A percentile compares a stretch with the other conserved stretches of the same genome.
These are phyloP conservation scores for Poeciliopsis prolifica DNA, from an alignment of 2,113 vertebrate genomes.

Conservation along the genomic window DNA sequence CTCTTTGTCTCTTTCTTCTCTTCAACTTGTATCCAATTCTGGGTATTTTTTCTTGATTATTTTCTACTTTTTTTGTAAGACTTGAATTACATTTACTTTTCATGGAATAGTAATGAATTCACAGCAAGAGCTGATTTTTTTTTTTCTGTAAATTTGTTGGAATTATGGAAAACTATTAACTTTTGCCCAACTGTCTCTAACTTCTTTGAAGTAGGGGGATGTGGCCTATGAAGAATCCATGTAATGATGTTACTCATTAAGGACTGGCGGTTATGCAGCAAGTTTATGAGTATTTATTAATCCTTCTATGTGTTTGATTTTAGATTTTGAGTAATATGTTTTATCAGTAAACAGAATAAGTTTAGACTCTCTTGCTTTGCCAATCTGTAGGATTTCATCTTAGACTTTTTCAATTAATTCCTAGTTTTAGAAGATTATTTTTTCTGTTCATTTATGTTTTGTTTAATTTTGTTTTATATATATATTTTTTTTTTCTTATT, in stretches of 20 bases:
- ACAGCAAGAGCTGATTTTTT: constrained; percentile 12
- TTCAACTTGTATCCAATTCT: constrained; percentile 77
- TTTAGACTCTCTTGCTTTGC: constrained; percentile 17
- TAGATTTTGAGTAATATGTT: background rate
- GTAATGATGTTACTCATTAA: constrained; percentile 68
- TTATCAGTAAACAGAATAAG: background rate
- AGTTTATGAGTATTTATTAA: constrained; percentile 35
- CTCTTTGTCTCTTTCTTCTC: constrained; percentile 77
- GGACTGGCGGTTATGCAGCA: constrained; percentile 63
- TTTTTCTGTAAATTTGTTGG: constrained; percentile 49
- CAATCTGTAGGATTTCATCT: constrained; percentile 9
- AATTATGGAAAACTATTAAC: constrained; percentile 65
- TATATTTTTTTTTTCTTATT: background rate
- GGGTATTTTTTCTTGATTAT: constrained; percentile 53
- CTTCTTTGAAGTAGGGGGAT: constrained; percentile 67
- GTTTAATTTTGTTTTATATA: no score
- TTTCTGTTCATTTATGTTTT: constrained; percentile 1
- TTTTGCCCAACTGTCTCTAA: constrained; percentile 68
- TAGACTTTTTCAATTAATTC: background rate
- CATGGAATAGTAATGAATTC: constrained; percentile 38
- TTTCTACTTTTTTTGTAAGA: background rate
- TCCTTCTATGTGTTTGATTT: constrained; percentile 3
- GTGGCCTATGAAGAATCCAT: constrained; percentile 67
- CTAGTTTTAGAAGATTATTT: background rate
- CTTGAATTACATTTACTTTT: constrained; percentile 29